Evolutionary conservation across 2,797 vertebrate genomes (phyloP).

Genomic region (Scyliorhinus canicula): DNA sequence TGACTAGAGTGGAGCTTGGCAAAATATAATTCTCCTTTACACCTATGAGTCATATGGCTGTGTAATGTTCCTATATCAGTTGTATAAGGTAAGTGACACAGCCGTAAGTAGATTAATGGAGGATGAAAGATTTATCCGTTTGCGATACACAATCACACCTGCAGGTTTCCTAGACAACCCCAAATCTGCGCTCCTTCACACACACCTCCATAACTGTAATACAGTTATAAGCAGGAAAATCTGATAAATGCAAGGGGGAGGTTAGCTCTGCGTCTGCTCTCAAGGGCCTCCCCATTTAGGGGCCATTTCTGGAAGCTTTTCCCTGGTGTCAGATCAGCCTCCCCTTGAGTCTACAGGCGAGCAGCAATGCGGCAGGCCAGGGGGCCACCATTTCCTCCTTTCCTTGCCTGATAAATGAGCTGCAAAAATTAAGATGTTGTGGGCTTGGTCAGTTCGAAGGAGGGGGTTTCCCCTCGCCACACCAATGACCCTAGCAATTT

Average conservation of each 20-base stretch:
- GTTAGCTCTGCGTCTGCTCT: neutral
- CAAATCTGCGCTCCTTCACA: neutral
- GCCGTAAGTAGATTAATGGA: neutral
- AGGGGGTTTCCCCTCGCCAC: too few relatives aligned
- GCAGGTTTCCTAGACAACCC: neutral
- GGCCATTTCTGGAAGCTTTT: too few relatives aligned
- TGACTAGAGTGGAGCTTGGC: neutral
- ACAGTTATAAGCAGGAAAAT: neutral
- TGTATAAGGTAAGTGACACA: neutral
- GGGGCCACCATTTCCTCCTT: too few relatives aligned
- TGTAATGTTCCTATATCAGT: neutral
- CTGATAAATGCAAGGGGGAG: neutral
- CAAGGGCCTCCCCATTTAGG: neutral
- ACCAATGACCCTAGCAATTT: too few relatives aligned
- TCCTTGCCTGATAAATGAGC: too few relatives aligned
- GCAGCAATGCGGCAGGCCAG: too few relatives aligned
- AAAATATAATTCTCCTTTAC: neutral
- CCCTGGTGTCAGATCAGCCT: too few relatives aligned
- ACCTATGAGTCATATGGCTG: neutral
- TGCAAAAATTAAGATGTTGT: too few relatives aligned
- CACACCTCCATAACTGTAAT: neutral
- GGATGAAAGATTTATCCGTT: neutral
- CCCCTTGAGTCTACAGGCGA: neutral
- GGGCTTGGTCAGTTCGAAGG: too few relatives aligned
- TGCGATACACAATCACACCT: neutral